Evolutionary conservation across 2,888 invertebrate genomes (phyloP).

Genomic region (Toxonevra muliebris): DNA sequence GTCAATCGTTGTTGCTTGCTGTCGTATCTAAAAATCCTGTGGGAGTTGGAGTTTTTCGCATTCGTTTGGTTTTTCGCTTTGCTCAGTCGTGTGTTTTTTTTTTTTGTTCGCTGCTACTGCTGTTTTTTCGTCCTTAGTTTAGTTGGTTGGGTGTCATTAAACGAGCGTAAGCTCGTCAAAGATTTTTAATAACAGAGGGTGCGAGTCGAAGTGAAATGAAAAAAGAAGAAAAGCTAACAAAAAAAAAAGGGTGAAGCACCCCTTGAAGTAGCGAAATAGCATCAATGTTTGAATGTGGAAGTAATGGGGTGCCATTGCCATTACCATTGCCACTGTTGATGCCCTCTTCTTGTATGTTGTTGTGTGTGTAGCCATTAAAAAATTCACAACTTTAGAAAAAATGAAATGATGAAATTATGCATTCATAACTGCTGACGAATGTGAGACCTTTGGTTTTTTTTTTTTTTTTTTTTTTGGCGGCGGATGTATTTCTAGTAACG

Average conservation of each 20-base stretch:
- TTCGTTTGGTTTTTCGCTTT: no score
- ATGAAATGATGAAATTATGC: constrained; percentile 12
- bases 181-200: no score
- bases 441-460: background rate
- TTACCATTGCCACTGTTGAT: background rate
- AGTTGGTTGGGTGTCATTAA: constrained; percentile 13
- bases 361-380: no score
- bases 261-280: background rate
- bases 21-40: no score
- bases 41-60: no score
- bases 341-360: background rate
- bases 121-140: background rate
- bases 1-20: no score
- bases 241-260: background rate
- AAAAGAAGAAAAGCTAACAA: background rate
- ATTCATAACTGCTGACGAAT: constrained; percentile 19
- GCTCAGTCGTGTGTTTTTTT: no score
- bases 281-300: constrained; percentile 11
- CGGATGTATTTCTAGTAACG: no score
- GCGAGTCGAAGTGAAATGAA: background rate
- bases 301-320: constrained; percentile 13
- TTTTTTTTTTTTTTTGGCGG: no score
- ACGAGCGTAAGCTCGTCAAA: constrained; percentile 16
- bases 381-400: background rate
- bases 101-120: no score